Evolutionary conservation across 2,113 vertebrate genomes (phyloP).

Genomic region (Pseudorasbora parva): DNA sequence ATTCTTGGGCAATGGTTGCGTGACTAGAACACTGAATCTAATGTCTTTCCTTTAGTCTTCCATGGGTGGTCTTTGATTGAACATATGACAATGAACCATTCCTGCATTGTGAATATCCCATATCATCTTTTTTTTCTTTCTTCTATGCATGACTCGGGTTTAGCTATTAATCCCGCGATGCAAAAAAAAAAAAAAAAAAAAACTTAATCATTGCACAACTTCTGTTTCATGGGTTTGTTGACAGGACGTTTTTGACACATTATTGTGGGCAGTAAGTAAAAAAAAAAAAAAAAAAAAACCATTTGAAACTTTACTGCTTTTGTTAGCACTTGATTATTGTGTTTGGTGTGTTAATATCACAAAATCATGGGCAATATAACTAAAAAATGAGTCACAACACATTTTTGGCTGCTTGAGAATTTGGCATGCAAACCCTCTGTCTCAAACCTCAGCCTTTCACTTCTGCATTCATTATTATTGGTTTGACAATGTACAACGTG

Average conservation of each 20-base stretch:
- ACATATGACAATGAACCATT: neutral
- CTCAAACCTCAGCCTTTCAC: neutral
- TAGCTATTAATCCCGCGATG: neutral
- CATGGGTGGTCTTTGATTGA: neutral
- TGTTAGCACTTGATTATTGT: neutral
- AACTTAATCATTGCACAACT: neutral
- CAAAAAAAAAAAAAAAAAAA: neutral
- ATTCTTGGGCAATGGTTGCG: neutral
- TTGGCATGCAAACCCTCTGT: neutral
- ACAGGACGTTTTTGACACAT: neutral
- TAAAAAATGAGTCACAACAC: constrained; percentile 14
- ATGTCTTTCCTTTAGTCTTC: neutral
- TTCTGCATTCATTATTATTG: neutral
- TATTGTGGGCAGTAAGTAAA: too few relatives aligned
- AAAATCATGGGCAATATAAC: neutral
- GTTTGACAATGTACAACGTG: neutral
- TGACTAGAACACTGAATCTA: constrained; percentile 5
- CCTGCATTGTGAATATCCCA: neutral
- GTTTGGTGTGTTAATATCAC: neutral
- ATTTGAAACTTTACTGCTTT: neutral
- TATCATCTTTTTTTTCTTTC: neutral
- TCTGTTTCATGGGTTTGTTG: neutral
- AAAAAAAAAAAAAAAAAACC: too few relatives aligned
- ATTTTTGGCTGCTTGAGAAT: constrained; percentile 18
- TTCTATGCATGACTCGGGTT: neutral